These are phyloP conservation scores for Drosophila histrio DNA, from an alignment of 2,888 invertebrate species.

Conservation along the genomic window DNA sequence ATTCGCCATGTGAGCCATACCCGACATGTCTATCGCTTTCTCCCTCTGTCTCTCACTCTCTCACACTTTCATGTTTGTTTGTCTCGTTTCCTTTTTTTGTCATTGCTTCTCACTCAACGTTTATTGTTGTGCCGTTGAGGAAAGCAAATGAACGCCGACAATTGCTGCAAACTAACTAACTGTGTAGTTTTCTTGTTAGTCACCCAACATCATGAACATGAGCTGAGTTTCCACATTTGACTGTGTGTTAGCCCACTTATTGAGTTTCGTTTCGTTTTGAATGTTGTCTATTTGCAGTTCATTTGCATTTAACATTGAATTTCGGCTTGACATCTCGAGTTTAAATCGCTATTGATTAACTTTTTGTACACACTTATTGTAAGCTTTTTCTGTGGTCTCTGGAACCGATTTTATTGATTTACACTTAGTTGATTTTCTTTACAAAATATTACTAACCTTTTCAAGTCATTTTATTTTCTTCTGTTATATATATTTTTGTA, in stretches of 20 bases:
- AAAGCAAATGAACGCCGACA: slow-evolving; percentile 44
- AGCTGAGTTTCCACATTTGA: slow-evolving; percentile 31
- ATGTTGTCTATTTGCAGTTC: slow-evolving; percentile 24
- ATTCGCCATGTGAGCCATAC: slow-evolving; percentile 61
- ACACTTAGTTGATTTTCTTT: slow-evolving; percentile 1
- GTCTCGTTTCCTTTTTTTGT: slow-evolving; percentile 43
- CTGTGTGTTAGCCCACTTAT: slow-evolving; percentile 13
- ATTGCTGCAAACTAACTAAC: slow-evolving; percentile 73
- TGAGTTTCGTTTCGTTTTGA: slow-evolving; percentile 11
- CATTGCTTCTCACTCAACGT: slow-evolving; percentile 59
- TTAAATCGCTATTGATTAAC: slow-evolving; percentile 28
- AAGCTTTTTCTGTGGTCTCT: neutral
- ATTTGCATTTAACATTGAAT: slow-evolving; percentile 60
- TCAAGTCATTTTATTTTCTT: neutral
- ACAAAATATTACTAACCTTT: slow-evolving; percentile 5
- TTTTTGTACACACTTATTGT: slow-evolving; percentile 13
- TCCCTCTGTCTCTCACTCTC: neutral
- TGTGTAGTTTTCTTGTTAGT: slow-evolving; percentile 54
- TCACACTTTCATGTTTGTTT: slow-evolving; percentile 13
- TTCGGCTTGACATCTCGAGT: slow-evolving; percentile 8
- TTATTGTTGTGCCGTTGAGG: slow-evolving; percentile 73
- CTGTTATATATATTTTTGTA: neutral
- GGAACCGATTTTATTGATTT: slow-evolving; percentile 16
- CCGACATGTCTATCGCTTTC: slow-evolving; percentile 8
- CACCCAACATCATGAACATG: slow-evolving; percentile 34